Conservation (phyloP, 2,113 vertebrate species). For the Circaetus cinerascens region DNA sequence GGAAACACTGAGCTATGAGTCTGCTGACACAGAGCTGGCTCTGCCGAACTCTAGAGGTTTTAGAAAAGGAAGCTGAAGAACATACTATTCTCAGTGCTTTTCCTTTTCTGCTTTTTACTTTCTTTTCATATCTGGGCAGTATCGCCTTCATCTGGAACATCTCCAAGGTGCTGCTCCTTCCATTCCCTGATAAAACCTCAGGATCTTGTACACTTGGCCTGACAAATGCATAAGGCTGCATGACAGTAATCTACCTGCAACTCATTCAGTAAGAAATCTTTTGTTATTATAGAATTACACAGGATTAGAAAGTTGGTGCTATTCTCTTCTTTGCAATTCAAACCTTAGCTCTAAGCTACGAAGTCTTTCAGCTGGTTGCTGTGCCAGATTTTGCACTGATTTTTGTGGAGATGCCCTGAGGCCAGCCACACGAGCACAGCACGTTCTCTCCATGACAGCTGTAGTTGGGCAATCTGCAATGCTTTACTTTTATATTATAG, state of each 20-base stretch:
- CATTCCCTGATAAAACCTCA: not conserved
- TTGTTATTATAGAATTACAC: not conserved
- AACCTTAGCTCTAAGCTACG: not conserved
- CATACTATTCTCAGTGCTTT: not conserved
- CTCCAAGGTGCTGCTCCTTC: not conserved
- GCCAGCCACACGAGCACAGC: conserved; percentile 1
- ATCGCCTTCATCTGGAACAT: not conserved
- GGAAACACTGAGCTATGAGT: not conserved
- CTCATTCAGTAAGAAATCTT: not conserved
- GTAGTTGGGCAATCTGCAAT: conserved; percentile 6
- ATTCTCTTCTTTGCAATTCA: not conserved
- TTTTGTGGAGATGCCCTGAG: conserved; percentile 35
- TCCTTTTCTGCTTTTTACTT: not conserved
- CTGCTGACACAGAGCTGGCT: not conserved
- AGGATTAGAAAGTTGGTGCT: not conserved
- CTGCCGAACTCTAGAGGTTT: not conserved
- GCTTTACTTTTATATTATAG: not conserved
- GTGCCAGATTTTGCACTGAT: conserved; percentile 17
- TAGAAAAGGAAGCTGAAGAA: not conserved
- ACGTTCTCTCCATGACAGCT: not conserved
- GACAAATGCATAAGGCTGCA: not conserved
- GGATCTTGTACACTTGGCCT: not conserved
- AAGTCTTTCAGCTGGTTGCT: not conserved
- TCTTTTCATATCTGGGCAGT: not conserved
- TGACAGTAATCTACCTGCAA: not conserved